These are phyloP conservation scores for Caenorhabditis briggsae DNA, from an alignment of 1,140 invertebrate species.

Conservation along the genomic window DNA sequence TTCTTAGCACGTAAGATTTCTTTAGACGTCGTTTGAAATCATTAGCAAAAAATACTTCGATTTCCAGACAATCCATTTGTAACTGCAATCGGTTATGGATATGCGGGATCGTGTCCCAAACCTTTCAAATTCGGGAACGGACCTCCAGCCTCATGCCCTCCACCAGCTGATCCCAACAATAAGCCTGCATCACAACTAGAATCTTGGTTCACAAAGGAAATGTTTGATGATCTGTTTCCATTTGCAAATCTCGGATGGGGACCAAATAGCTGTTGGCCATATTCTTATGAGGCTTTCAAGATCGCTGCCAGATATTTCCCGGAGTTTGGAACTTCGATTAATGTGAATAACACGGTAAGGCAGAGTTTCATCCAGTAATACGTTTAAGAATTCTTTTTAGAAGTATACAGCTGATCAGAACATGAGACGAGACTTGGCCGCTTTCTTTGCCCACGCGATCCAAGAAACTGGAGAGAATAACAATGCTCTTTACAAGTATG, in stretches of 20 bases:
- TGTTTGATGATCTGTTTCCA: slow-evolving; percentile 67
- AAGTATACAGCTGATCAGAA: slow-evolving; percentile 64
- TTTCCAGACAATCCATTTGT: slow-evolving; percentile 11
- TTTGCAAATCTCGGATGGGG: slow-evolving; percentile 66
- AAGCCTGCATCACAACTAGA: slow-evolving; percentile 63
- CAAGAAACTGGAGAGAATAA: slow-evolving; percentile 70
- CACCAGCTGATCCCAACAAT: slow-evolving; percentile 68
- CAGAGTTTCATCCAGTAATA: slow-evolving; percentile 59
- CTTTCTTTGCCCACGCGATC: slow-evolving; percentile 69
- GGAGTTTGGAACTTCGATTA: slow-evolving; percentile 64
- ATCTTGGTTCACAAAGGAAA: slow-evolving; percentile 69
- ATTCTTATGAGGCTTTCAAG: slow-evolving; percentile 68
- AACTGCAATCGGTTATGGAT: slow-evolving; percentile 30
- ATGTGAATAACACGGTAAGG: slow-evolving; percentile 54
- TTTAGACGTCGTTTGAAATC: neutral
- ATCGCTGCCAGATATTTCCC: slow-evolving; percentile 70
- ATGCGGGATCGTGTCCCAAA: slow-evolving; percentile 46
- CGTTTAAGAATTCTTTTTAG: slow-evolving; percentile 57
- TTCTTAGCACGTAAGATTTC: slow-evolving; percentile 1
- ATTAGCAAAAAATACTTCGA: neutral
- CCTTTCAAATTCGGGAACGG: slow-evolving; percentile 42
- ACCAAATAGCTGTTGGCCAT: slow-evolving; percentile 64
- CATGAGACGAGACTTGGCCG: slow-evolving; percentile 65
- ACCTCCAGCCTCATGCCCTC: slow-evolving; percentile 57
- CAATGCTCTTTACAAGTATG: slow-evolving; percentile 62